phyloP scores from a whole-genome alignment of 1,140 invertebrate genomes.

The Alviniconcha marisindica region DNA sequence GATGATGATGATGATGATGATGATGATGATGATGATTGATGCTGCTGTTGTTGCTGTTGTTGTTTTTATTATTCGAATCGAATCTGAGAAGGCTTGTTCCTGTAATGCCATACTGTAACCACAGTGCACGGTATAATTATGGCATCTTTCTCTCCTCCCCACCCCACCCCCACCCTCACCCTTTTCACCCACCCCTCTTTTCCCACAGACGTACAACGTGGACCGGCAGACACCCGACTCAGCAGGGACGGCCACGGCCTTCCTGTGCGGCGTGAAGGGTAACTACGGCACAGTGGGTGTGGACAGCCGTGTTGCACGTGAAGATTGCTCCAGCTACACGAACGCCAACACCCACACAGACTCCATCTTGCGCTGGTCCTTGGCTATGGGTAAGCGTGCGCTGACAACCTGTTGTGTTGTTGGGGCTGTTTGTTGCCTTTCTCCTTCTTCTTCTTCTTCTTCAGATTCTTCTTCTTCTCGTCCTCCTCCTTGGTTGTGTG shows the following conservation, averaged over 20 bases:
- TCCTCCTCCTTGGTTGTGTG: too few species aligned
- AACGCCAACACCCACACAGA: background rate
- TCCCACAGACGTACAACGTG: conserved; percentile 92
- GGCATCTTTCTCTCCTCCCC: too few species aligned
- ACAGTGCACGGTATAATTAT: too few species aligned
- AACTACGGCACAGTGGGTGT: conserved; percentile 90
- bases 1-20: conserved; percentile 1
- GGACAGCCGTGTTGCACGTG: conserved; percentile 75
- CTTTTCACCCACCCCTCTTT: too few species aligned
- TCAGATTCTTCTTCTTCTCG: too few species aligned
- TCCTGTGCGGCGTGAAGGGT: conserved; percentile 90
- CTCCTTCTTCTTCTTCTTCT: too few species aligned
- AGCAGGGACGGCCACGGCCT: conserved; percentile 90
- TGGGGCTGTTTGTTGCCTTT: background rate
- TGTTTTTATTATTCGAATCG: too few species aligned
- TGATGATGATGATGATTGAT: too few species aligned
- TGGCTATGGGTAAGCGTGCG: background rate
- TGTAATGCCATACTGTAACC: too few species aligned
- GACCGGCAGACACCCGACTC: conserved; percentile 93
- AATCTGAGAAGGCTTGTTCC: too few species aligned
- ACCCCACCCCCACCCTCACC: too few species aligned
- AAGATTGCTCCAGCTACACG: background rate
- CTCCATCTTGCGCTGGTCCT: background rate
- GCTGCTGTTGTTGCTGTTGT: too few species aligned
- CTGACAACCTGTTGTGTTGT: background rate